Evolutionary conservation across 2,888 invertebrate species (phyloP).

Genomic region (Hyles lineata): DNA sequence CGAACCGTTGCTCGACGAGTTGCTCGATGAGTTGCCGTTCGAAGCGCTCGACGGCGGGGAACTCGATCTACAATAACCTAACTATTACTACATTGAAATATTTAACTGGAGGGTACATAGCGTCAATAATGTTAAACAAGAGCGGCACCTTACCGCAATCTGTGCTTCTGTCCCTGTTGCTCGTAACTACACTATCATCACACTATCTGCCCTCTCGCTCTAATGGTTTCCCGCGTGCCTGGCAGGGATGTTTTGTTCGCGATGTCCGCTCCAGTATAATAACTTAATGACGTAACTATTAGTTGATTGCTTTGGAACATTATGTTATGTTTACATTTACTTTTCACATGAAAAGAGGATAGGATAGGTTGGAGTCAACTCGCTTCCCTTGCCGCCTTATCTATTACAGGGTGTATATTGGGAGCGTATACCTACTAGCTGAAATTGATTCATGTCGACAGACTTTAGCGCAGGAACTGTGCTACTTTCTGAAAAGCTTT

Average conservation of each 20-base stretch:
- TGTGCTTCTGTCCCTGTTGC: too few relatives aligned
- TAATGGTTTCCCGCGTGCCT: too few relatives aligned
- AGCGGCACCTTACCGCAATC: too few relatives aligned
- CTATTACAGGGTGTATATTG: background rate
- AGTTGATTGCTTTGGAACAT: background rate
- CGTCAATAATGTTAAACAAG: too few relatives aligned
- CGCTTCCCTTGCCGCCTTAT: background rate
- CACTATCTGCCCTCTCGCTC: too few relatives aligned
- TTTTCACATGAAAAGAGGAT: background rate
- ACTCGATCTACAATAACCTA: constrained; percentile 56
- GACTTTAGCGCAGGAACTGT: constrained; percentile 10
- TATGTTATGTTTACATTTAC: constrained; percentile 1
- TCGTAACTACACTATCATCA: too few relatives aligned
- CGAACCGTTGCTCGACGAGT: constrained; percentile 78
- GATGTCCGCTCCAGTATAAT: background rate
- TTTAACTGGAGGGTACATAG: too few relatives aligned
- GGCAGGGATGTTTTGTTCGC: too few relatives aligned
- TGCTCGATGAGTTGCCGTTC: constrained; percentile 73
- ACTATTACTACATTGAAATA: constrained; percentile 7
- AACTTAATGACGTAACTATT: background rate
- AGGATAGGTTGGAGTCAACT: background rate
- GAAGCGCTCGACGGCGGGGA: constrained; percentile 79
- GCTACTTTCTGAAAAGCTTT: background rate
- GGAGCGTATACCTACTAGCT: background rate
- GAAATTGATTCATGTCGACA: background rate